phyloP scores from a whole-genome alignment of 2,888 invertebrate genomes.

The Tanytarsus gracilentus region DNA sequence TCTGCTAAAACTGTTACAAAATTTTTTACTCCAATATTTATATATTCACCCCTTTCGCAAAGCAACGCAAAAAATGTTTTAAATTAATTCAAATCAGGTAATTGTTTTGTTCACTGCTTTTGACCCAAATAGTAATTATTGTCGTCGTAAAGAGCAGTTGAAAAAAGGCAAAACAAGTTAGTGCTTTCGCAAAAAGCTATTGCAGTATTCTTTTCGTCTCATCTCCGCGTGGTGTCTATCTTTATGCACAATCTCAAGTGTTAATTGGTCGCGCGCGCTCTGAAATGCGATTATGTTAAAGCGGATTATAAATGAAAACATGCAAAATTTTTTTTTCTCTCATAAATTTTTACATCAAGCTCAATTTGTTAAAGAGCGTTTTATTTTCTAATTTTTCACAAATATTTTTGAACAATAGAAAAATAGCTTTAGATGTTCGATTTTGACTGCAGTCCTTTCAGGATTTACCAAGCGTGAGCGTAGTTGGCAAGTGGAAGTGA shows the following conservation, averaged over 20 bases:
- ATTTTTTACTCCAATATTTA: too few relatives aligned
- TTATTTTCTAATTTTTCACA: conserved; percentile 28
- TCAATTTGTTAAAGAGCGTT: conserved; percentile 9
- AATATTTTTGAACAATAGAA: conserved; percentile 27
- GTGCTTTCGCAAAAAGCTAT: too few relatives aligned
- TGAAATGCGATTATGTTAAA: neutral
- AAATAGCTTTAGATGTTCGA: neutral
- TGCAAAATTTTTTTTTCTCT: conserved; percentile 11
- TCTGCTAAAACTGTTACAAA: too few relatives aligned
- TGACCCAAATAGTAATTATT: too few relatives aligned
- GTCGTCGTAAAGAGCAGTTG: too few relatives aligned
- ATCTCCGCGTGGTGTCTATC: too few relatives aligned
- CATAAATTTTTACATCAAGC: neutral
- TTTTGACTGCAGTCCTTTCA: neutral
- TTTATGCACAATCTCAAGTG: neutral
- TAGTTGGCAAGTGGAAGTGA: neutral
- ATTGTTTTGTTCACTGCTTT: too few relatives aligned
- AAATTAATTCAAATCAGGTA: too few relatives aligned
- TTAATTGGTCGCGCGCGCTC: neutral
- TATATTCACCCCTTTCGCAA: too few relatives aligned
- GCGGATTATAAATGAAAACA: neutral
- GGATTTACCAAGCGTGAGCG: conserved; percentile 7
- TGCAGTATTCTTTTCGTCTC: too few relatives aligned
- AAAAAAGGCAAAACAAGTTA: too few relatives aligned
- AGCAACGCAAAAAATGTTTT: too few relatives aligned